Evolutionary conservation across 2,888 invertebrate species (phyloP), one percentile per base, ranked within the genome.

Genomic region (Drosophila limbata): DNA sequence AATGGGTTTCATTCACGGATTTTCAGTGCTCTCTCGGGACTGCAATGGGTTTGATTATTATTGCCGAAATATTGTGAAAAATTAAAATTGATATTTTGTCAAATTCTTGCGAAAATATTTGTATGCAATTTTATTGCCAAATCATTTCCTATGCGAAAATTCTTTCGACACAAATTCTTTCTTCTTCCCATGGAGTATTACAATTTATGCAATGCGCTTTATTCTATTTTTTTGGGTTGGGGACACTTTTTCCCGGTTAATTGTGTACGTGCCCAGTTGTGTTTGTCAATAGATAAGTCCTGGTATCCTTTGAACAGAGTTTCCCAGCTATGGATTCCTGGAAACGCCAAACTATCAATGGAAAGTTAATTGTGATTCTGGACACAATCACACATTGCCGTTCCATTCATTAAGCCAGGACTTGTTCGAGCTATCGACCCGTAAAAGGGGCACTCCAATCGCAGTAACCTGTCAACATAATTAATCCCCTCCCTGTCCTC

Each of bases 381-480:
- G 70, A 37, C 70, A 63, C 72, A 69, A 31, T 67, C 53, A 50
- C 56, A 65, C 63, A 63, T 21, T 13, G 17, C 17, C 11, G 3
- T 39, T 28, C 45, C 64, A 79, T 79, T 74, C 68, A 66, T 63
- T 65, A 51, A 37, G 55, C 67, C 59, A 45, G 40, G 44, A 59
- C 10, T 17, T n/a, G 19, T 31, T 35, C 3, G 25, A n/a, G 33
- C 3, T 21, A 55, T 55, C 55, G 6, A 28, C 28, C 8, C 28
- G 28, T 17, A 19, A 39, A 39, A 55, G 62, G 28, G 53, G 64
- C 83, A 69, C 79, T 73, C 74, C 69, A 77, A 67, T 69, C 65
- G 79, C 73, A 59, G 72, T 70, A 85, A 85, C 81, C 88, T 86
- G 85, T 86, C 85, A 85, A 81, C 88, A 77, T 82, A 78, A 87